Base-by-base conservation (phyloP, 2,888 invertebrate species). In the Callyntrura guangdongensis region DNA sequence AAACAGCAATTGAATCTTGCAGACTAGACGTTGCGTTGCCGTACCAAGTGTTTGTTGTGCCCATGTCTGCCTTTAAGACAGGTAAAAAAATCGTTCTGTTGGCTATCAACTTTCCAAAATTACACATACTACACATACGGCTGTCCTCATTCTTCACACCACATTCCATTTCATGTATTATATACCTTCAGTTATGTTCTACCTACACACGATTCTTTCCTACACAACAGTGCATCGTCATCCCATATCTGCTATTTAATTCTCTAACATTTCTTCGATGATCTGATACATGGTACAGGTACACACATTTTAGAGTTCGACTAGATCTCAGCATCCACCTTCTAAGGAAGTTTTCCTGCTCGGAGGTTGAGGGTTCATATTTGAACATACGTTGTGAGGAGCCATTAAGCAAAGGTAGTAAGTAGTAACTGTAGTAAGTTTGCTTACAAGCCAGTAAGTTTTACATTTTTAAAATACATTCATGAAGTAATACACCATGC, bases 301-400 rank as follows among this genome's bases (percentile, higher is more conserved):
- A 36, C 36, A 2, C 53, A 53, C 53, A 53, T n/a, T 14, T 12
- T 9, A 53, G 11, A 14, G 53, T 36, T 36, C 36, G 36, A 36
- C 36, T 6, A 36, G 36, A 36, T 36, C 36, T 8, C 61, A 69
- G 69, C 69, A 74, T 74, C 22, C 72, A 74, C 53, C 53, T 36
- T 36, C 36, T 36, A 36, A 36, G 36, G 36, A 36, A 36, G 36
- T 36, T 36, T 36, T 36, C 36, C 36, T 36, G 36, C 36, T 36
- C 36, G 36, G 36, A 36, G 36, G 36, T 36, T 36, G 86, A 87
- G 69, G 88, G 81, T 59, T 88, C 72, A 56, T 22, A 82, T 82
- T 88, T 59, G 82, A 81, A 88, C 56, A 82, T 69, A 82, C 61
- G 47, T n/a, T 36, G 77, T 61, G 86, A 74, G 79, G 67, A 81